Base-by-base conservation (phyloP, 2,888 invertebrate species). In the Diarsia mendica region DNA sequence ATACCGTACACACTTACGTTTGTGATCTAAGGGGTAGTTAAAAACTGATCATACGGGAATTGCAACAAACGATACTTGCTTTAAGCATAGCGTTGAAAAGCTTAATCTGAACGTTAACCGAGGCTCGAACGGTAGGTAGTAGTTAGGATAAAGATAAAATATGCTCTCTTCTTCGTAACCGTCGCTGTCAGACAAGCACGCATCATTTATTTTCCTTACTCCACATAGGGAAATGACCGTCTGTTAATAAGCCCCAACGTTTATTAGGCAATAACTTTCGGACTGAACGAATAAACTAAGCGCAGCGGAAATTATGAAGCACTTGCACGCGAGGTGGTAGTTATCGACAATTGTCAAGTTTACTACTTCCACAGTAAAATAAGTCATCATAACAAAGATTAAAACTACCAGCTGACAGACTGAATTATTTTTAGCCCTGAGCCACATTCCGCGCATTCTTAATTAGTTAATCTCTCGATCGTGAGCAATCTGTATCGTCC, bases 261-360 rank as follows among this genome's bases (percentile, higher is more conserved):
- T 89, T 88, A 90, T 86, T 88, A 86, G 76, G 77, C 85, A 83
- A 85, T 90, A 90, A 89, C 84, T 90, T 86, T 78, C 79, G 84
- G 77, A 78, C 87, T 88, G 87, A 87, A 89, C 86, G 83, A 81
- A 85, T 87, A 86, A 88, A 88, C 81, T 88, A 84, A 85, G 80
- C 60, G 75, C 79, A 67, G 83, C 80, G 79, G 76, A 88, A 88
- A 88, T 90, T 88, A 90, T 88, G 85, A 85, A 87, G 83, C 77
- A 60, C 55, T 73, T 73, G 82, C 89, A 90, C 90, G 91, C 90
- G 76, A 90, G 77, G 79, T 81, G 65, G 72, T 70, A 82, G 78
- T 85, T 85, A 85, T 82, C 63, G 55, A 74, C 69, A 72, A 85
- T 80, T 79, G 75, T 78, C 81, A 85, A 75, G 73, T 80, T 85